Evolutionary conservation across 2,113 vertebrate genomes (phyloP).

Genomic region (Scortum barcoo): DNA sequence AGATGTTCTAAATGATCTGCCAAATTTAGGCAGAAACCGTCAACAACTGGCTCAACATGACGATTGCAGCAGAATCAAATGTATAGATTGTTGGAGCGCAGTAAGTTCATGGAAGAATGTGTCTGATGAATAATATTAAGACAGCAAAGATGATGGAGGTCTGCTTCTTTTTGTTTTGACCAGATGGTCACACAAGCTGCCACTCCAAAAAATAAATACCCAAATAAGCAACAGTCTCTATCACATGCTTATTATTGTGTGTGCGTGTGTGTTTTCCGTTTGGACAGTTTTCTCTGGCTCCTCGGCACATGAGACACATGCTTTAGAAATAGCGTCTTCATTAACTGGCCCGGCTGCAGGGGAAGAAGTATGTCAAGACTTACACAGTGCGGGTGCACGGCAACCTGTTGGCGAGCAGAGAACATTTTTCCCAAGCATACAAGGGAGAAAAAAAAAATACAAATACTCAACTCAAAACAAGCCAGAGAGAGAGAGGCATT

Average conservation of each 20-base stretch:
- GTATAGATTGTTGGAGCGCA: constrained; percentile 3
- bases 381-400: constrained; percentile 3
- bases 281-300: constrained; percentile 10
- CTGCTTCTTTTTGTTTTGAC: constrained; percentile 32
- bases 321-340: constrained; percentile 52
- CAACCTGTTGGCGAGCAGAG: constrained; percentile 52
- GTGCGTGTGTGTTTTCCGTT: background rate
- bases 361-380: background rate
- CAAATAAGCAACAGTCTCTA: constrained; percentile 25
- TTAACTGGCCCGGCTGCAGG: constrained; percentile 30
- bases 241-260: background rate
- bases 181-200: constrained; percentile 70
- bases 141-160: constrained; percentile 31
- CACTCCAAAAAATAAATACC: constrained; percentile 11
- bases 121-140: constrained; percentile 17
- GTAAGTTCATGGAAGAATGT: constrained; percentile 15
- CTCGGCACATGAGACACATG: constrained; percentile 14
- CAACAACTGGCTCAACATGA: background rate
- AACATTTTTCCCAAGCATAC: background rate
- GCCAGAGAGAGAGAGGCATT: constrained; percentile 25
- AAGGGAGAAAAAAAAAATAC: background rate
- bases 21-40: background rate
- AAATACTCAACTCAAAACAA: constrained; percentile 31
- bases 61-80: background rate
- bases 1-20: background rate